Percentiles rank a stretch among this genome's conserved stretches.
Conservation (phyloP, 2,888 invertebrate genomes). For the Pimpla rufipes region DNA sequence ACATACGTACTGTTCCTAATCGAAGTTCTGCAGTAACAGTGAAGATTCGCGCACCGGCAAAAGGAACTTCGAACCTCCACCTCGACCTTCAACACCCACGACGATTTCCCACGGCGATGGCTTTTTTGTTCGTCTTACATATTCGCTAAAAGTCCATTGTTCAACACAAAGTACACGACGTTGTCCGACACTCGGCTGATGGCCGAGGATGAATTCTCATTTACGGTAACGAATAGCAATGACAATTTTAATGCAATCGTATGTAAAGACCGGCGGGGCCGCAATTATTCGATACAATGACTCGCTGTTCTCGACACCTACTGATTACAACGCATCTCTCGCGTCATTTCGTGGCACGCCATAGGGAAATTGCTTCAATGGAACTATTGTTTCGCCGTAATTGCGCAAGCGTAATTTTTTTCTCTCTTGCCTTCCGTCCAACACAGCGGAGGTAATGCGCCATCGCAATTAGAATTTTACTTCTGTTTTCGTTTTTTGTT, state of each 20-base stretch:
- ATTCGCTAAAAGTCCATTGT: not conserved
- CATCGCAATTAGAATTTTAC: no score
- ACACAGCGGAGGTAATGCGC: no score
- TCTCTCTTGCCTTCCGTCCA: no score
- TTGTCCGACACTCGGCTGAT: not conserved
- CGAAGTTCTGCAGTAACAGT: not conserved
- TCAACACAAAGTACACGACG: not conserved
- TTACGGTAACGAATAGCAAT: not conserved
- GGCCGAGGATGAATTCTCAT: not conserved
- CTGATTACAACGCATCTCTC: not conserved
- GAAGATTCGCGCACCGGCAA: not conserved
- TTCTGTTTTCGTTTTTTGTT: no score
- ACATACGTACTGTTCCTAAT: no score
- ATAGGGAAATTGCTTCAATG: not conserved
- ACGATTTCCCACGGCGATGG: not conserved
- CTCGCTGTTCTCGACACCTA: not conserved
- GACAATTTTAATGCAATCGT: not conserved
- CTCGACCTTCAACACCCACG: slow-evolving; percentile 12
- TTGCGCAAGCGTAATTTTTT: no score
- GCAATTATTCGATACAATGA: not conserved
- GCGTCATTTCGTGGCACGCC: not conserved
- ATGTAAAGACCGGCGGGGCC: not conserved
- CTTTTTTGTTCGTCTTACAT: not conserved
- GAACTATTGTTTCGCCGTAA: not conserved
- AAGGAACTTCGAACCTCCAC: not conserved